Percentiles rank a stretch among this genome's conserved stretches.
phyloP scores from a whole-genome alignment of 2,113 vertebrate genomes.

The Conger conger region DNA sequence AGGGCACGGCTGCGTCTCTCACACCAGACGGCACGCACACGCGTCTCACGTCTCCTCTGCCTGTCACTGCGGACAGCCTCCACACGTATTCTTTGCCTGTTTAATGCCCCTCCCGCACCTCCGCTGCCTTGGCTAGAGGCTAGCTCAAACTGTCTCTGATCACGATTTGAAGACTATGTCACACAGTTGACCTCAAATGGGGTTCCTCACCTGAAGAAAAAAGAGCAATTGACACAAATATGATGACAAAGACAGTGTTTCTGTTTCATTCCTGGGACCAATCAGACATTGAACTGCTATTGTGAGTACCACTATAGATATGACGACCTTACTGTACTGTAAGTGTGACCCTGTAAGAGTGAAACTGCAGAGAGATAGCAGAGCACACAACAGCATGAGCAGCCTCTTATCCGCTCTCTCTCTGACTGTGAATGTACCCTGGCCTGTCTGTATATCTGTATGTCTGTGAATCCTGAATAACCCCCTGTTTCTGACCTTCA shows the following conservation, averaged over 20 bases:
- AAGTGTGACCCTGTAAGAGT: neutral
- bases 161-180: neutral
- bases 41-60: no score
- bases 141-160: neutral
- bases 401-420: neutral
- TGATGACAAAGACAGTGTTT: neutral
- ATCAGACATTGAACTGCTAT: neutral
- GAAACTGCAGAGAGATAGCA: neutral
- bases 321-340: neutral
- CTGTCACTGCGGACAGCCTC: neutral
- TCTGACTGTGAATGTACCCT: neutral
- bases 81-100: neutral
- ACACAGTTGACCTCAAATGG: no score
- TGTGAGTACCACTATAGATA: neutral
- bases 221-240: neutral
- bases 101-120: no score
- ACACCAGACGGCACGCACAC: no score
- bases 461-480: neutral
- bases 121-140: no score
- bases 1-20: neutral
- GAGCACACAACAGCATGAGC: no score
- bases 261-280: neutral
- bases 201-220: neutral
- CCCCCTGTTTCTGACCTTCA: slow-evolving; percentile 28
- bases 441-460: neutral